These are phyloP conservation scores for Cygnus atratus DNA, from an alignment of 2,113 vertebrate species.

Conservation along the genomic window DNA sequence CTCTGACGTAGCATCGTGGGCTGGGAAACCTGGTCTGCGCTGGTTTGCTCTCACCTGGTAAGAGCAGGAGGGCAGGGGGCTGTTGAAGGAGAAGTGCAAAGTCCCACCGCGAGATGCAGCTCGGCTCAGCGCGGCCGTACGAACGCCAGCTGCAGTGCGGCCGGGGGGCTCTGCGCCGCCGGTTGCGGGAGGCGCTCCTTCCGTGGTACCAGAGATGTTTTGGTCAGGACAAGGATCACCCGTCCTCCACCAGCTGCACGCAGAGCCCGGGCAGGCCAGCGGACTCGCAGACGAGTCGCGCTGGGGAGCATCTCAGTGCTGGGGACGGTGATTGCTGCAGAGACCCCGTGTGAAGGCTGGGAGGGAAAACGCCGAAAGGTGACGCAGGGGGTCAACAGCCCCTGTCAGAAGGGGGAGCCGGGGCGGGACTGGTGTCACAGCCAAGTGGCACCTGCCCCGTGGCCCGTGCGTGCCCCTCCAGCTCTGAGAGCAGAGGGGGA, in stretches of 20 bases:
- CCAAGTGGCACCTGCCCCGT: background rate
- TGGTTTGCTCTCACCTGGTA: background rate
- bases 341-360: background rate
- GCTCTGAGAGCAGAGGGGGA: background rate
- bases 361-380: background rate
- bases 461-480: rapidly evolving
- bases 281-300: background rate
- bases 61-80: background rate
- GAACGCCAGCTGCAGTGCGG: rapidly evolving
- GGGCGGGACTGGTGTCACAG: background rate
- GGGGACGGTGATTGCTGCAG: background rate
- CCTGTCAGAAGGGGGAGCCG: background rate
- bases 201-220: rapidly evolving
- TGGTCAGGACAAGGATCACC: background rate
- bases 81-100: rapidly evolving
- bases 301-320: background rate
- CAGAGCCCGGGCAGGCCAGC: background rate
- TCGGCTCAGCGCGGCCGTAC: background rate
- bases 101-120: background rate
- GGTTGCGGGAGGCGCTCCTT: background rate
- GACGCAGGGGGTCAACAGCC: rapidly evolving
- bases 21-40: background rate
- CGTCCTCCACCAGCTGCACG: no score
- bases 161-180: background rate
- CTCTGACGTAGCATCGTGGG: rapidly evolving